These are phyloP conservation scores for Girardinus metallicus DNA, from an alignment of 2,797 vertebrate species.

Conservation along the genomic window DNA sequence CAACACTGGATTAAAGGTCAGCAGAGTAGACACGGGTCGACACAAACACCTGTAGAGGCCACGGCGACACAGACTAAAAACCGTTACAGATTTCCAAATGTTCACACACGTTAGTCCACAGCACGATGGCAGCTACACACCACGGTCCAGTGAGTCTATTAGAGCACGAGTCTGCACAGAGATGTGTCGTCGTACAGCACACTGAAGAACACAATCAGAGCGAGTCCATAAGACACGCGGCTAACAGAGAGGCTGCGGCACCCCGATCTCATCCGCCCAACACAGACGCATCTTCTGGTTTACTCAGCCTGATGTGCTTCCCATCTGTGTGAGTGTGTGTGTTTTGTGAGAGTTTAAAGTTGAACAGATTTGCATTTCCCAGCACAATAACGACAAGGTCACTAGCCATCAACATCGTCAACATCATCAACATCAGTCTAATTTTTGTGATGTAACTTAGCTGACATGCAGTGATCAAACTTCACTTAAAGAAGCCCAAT, in stretches of 20 bases:
- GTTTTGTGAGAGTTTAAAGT: background rate
- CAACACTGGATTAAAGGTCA: slow-evolving; percentile 67
- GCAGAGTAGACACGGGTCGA: slow-evolving; percentile 45
- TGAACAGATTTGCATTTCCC: background rate
- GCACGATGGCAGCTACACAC: slow-evolving; percentile 52
- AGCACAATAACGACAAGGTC: background rate
- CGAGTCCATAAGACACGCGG: slow-evolving; percentile 63
- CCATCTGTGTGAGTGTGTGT: background rate
- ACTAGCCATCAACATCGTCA: no score
- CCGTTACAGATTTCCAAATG: slow-evolving; percentile 44
- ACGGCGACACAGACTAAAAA: slow-evolving; percentile 38
- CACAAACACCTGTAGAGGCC: slow-evolving; percentile 58
- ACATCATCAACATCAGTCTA: background rate
- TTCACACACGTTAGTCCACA: slow-evolving; percentile 55
- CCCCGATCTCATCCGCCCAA: slow-evolving; percentile 10
- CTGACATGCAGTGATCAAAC: background rate
- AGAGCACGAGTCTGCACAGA: slow-evolving; percentile 43
- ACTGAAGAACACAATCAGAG: slow-evolving; percentile 54
- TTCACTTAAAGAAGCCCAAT: background rate
- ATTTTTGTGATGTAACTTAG: background rate
- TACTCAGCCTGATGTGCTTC: background rate
- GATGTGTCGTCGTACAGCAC: slow-evolving; percentile 46
- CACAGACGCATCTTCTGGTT: background rate
- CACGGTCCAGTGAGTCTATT: slow-evolving; percentile 28
- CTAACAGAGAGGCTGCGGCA: slow-evolving; percentile 34